A percentile compares a stretch with the other conserved stretches of the same genome.
phyloP scores from a whole-genome alignment of 2,797 vertebrate species.

The Paguma larvata region DNA sequence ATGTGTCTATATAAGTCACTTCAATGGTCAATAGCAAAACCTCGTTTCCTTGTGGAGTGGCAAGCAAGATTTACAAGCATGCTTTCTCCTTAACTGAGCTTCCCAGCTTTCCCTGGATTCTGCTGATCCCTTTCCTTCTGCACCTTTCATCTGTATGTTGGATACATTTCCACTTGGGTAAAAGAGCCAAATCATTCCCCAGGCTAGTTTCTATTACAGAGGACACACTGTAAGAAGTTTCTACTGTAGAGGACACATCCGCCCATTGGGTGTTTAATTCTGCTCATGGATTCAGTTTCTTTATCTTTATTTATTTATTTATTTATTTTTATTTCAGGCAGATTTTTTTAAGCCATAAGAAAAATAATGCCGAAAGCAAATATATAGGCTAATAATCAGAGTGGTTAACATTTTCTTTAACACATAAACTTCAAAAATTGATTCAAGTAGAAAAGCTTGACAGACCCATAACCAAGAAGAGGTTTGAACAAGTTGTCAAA shows the following conservation, averaged over 20 bases:
- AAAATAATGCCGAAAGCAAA: constrained; percentile 37
- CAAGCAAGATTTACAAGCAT: background rate
- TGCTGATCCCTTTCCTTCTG: background rate
- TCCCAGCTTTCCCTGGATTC: background rate
- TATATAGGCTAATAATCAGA: background rate
- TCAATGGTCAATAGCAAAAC: background rate
- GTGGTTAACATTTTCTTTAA: constrained; percentile 50
- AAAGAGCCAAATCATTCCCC: background rate
- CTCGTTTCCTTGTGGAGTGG: background rate
- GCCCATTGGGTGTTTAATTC: background rate
- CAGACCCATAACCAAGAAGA: background rate
- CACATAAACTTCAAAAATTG: background rate
- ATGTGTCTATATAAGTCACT: background rate
- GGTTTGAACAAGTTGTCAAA: constrained; percentile 19
- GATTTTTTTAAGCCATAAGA: background rate
- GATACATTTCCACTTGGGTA: background rate
- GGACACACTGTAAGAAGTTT: background rate
- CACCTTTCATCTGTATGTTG: background rate
- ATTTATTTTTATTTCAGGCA: background rate
- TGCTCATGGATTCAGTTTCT: constrained; percentile 30
- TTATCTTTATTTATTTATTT: background rate
- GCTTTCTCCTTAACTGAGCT: constrained; percentile 3
- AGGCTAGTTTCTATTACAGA: background rate
- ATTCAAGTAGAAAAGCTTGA: background rate
- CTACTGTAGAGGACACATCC: background rate